Percentiles rank a stretch among this genome's conserved stretches.
Evolutionary conservation across 2,797 vertebrate genomes (phyloP).

Genomic region (Erpetoichthys calabaricus): DNA sequence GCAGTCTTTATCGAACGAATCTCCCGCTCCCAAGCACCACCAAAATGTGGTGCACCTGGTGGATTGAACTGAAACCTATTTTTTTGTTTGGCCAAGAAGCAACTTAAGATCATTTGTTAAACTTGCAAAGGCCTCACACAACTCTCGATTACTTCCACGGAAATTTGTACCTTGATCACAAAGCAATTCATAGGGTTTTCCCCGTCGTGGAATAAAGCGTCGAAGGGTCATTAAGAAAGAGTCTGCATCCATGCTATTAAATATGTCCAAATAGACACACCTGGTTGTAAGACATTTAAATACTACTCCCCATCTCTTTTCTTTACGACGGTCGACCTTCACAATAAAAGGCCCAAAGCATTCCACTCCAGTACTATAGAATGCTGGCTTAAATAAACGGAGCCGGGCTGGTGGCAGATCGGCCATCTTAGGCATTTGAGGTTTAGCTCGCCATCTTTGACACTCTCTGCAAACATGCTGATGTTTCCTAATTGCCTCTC

Average conservation of each 20-base stretch:
- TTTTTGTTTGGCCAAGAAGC: neutral
- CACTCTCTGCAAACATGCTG: too few relatives aligned
- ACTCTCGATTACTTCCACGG: neutral
- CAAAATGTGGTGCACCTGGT: conserved; percentile 3
- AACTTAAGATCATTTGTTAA: neutral
- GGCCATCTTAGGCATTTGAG: conserved; percentile 10
- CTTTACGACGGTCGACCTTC: neutral
- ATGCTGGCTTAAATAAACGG: neutral
- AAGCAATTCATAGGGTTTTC: conserved; percentile 6
- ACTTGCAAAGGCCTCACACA: neutral
- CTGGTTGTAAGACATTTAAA: conserved; percentile 7
- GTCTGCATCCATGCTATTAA: conserved; percentile 6
- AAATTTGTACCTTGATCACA: neutral
- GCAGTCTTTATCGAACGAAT: conserved; percentile 3
- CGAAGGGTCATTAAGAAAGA: conserved; percentile 7
- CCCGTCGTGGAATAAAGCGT: conserved; percentile 1
- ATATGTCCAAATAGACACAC: neutral
- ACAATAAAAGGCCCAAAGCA: conserved; percentile 6
- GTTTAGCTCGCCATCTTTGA: too few relatives aligned
- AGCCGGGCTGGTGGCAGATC: neutral
- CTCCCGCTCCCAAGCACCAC: conserved; percentile 8
- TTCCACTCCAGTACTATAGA: neutral
- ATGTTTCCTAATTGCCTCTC: conserved; percentile 7
- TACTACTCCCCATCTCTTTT: conserved; percentile 11
- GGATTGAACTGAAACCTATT: conserved; percentile 5